phyloP scores from a whole-genome alignment of 2,113 vertebrate species.

The Chlorodrepanis virens region DNA sequence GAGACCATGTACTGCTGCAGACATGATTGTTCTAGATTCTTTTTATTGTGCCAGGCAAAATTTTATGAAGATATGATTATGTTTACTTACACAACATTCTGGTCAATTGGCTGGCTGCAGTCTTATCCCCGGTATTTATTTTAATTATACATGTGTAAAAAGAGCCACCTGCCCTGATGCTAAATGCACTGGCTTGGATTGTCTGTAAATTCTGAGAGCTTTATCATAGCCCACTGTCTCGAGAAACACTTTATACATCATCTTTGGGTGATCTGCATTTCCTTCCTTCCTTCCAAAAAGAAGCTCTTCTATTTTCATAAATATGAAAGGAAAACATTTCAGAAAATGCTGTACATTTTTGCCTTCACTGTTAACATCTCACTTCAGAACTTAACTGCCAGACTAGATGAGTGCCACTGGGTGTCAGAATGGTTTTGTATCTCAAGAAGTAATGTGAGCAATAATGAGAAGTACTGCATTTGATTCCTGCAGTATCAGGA shows the following conservation, averaged over 20 bases:
- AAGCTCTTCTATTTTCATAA: background rate
- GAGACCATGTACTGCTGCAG: background rate
- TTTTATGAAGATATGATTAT: background rate
- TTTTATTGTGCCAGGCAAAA: background rate
- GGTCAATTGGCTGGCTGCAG: background rate
- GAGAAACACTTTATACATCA: background rate
- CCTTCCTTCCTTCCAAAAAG: background rate
- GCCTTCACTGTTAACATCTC: background rate
- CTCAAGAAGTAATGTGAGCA: background rate
- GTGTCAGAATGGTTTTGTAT: background rate
- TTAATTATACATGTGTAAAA: background rate
- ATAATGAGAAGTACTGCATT: background rate
- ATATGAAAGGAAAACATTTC: background rate
- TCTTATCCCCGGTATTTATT: background rate
- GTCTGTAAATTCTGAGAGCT: background rate
- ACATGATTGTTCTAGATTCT: background rate
- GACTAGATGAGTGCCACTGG: background rate
- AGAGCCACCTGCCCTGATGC: background rate
- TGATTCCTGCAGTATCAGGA: background rate
- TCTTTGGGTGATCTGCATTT: background rate
- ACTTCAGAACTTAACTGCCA: background rate
- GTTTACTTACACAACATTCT: background rate
- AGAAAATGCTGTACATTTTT: background rate
- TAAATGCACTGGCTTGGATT: background rate
- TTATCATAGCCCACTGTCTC: background rate